Conservation (phyloP, 2,888 invertebrate species). For the Nowickia ferox region DNA sequence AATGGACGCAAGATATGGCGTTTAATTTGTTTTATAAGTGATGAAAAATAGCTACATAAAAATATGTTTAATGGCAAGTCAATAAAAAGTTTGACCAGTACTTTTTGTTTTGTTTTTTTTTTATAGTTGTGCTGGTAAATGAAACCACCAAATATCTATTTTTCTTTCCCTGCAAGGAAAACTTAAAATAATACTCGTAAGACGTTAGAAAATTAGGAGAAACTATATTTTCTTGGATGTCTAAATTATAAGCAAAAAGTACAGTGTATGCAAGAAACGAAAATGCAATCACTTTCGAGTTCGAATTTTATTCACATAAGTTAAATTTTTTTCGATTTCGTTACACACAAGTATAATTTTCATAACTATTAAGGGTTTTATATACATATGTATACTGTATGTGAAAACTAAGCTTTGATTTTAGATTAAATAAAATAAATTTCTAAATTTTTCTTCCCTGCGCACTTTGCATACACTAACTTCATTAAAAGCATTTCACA, state of each 20-base stretch:
- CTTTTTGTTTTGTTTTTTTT: background rate
- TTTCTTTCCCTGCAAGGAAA: background rate
- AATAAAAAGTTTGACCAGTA: conserved; percentile 6
- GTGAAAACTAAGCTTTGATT: background rate
- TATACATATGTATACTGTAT: background rate
- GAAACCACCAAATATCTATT: background rate
- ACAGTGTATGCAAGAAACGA: background rate
- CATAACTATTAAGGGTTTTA: too few species aligned
- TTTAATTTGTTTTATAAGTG: background rate
- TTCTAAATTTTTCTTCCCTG: too few species aligned
- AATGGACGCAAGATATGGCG: conserved; percentile 43
- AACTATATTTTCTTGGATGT: background rate
- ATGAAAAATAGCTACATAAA: background rate
- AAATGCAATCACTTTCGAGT: background rate
- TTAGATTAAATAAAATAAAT: too few species aligned
- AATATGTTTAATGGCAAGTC: conserved; percentile 29
- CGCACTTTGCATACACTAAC: background rate
- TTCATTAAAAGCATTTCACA: too few species aligned
- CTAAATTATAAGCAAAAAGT: background rate
- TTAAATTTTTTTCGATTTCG: background rate
- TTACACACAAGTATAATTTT: background rate
- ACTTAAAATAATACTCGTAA: background rate
- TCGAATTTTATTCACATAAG: background rate
- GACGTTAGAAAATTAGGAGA: background rate
- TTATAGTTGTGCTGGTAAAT: background rate